Percentiles rank a stretch among this genome's conserved stretches.
Evolutionary conservation across 2,113 vertebrate genomes (phyloP).

Genomic region (Pantherophis guttatus): DNA sequence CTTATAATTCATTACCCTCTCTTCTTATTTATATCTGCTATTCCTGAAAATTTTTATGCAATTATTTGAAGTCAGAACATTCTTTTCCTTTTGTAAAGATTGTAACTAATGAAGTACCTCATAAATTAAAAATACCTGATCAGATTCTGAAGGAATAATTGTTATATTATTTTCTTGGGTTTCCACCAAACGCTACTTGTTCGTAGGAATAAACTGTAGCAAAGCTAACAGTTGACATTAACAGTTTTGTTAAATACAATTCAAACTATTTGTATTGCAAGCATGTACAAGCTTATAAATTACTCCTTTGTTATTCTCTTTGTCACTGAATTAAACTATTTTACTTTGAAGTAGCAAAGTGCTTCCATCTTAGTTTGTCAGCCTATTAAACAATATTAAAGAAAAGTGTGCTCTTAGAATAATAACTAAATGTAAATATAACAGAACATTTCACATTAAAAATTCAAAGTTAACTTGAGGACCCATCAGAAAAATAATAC

Average conservation of each 20-base stretch:
- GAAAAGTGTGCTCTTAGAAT: not conserved
- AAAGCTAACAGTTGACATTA: not conserved
- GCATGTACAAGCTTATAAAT: not conserved
- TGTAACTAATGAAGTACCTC: not conserved
- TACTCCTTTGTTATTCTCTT: slow-evolving; percentile 8
- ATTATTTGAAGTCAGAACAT: not conserved
- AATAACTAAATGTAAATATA: slow-evolving; percentile 7
- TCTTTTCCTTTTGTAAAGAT: not conserved
- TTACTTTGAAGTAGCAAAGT: not conserved
- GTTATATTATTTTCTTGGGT: not conserved
- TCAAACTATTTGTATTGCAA: not conserved
- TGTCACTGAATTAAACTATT: not conserved
- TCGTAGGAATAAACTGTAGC: not conserved
- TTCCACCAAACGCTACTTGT: slow-evolving; percentile 21
- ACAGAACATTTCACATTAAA: not conserved
- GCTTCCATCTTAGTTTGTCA: not conserved
- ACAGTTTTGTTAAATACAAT: not conserved
- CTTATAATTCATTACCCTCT: slow-evolving; percentile 13
- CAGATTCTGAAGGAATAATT: not conserved
- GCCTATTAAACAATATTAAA: not conserved
- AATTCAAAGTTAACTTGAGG: not conserved
- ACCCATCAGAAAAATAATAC: not conserved
- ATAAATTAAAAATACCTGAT: slow-evolving; percentile 21
- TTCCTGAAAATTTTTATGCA: not conserved
- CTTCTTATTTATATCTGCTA: not conserved